Base-by-base conservation (phyloP, 2,797 vertebrate species). In the Sarcoramphus papa region DNA sequence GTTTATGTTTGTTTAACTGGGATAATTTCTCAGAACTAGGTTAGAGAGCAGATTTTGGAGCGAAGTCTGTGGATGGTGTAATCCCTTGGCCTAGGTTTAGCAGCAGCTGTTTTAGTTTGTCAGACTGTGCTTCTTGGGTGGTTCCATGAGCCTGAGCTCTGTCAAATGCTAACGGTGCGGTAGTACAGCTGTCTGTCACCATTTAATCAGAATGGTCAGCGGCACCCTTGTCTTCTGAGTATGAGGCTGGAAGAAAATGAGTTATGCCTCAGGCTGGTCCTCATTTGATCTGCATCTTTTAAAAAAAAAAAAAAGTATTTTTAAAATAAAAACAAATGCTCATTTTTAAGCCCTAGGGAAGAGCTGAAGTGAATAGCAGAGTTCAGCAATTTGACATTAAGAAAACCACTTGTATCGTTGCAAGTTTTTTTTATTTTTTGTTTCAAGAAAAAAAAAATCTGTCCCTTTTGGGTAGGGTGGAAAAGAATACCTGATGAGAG, bases 401-500 rank as follows among this genome's bases (percentile, higher is more conserved):
- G 43, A 54, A 85, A 83, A 25, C 7, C 6, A 9, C 28, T 63
- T 56, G 16, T 62, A 10, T 48, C 12, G 3, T 62, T 80, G 54
- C 57, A 51, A 75, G 37, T 0, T 56, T 23, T 51, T 64, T 12
- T 23, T 28, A 2, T 30, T 37, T 41, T 40, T 60, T 75, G 25
- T 73, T 94, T 85, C 24, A 75, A 84, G 53, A 25, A n/a, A 15
- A 41, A 68, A 80, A 53, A 33, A 40, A 22, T 7, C 40, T 78
- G 19, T 88, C 9, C 7, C 13, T 94, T 83, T 85, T 80, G 68
- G 37, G 8, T 96, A 99, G 99, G 99, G 99, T 22, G 99, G 99
- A 78, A 99, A 99, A 95, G 99, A 99, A 97, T 99, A 99, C 95
- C 97, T 99, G 97, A 99, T 99, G 99, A 98, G 99, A 82, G 99